phyloP scores from a whole-genome alignment of 1,140 invertebrate species.

The Matsumurasca onukii region DNA sequence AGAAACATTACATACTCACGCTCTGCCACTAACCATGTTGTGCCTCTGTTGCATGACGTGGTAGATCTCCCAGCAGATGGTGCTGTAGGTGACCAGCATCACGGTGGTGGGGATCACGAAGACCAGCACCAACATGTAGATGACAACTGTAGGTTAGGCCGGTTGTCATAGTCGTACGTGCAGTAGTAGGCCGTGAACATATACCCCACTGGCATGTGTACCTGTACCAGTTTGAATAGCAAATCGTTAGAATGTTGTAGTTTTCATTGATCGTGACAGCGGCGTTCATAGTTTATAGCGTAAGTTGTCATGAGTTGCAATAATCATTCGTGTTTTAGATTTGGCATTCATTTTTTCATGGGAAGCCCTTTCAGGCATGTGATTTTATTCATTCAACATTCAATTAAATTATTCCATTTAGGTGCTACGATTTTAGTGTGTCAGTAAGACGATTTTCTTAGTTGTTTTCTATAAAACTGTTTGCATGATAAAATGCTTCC shows the following conservation, averaged over 20 bases:
- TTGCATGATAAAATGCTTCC: too few species aligned
- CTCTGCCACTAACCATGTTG: constrained; percentile 56
- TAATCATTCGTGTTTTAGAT: too few species aligned
- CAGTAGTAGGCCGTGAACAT: constrained; percentile 59
- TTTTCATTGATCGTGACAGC: not conserved
- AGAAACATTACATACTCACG: constrained; percentile 48
- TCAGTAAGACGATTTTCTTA: too few species aligned
- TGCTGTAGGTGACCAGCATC: constrained; percentile 65
- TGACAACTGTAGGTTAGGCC: constrained; percentile 56
- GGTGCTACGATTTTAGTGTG: too few species aligned
- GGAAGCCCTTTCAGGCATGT: too few species aligned
- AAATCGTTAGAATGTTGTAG: not conserved
- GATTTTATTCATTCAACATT: too few species aligned
- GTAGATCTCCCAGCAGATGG: constrained; percentile 68
- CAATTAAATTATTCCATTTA: too few species aligned
- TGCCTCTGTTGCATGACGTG: constrained; percentile 56
- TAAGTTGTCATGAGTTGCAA: too few species aligned
- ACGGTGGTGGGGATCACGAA: constrained; percentile 61
- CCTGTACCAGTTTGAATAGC: constrained; percentile 42
- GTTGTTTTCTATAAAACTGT: too few species aligned
- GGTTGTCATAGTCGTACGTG: constrained; percentile 55
- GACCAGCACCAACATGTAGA: constrained; percentile 65
- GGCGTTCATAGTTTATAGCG: too few species aligned
- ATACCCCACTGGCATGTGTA: constrained; percentile 49
- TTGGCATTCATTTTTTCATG: too few species aligned